Conservation (phyloP, 2,113 vertebrate species). For the human (Homo sapiens) region GRCh38 chr7:135183501-135184000, state of each 20-base stretch:
- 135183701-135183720: background rate
- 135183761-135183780: background rate
- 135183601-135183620: background rate
- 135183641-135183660: background rate
- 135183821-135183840: background rate
- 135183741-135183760: no score
- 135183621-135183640: background rate
- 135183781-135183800: background rate
- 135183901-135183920: background rate
- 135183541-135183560: no score
- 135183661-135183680: rapidly evolving
- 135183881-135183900: no score
- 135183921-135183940: background rate
- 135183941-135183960: background rate
- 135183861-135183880: background rate
- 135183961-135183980: rapidly evolving
- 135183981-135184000: background rate
- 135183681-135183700: background rate
- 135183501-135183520: background rate
- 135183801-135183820: background rate
- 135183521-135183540: background rate
- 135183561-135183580: no score
- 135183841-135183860: background rate
- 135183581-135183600: background rate
- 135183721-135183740: background rate